Percentiles rank a stretch among this genome's conserved stretches.
Conservation (phyloP, 2,888 invertebrate genomes). For the Anodontia alba region DNA sequence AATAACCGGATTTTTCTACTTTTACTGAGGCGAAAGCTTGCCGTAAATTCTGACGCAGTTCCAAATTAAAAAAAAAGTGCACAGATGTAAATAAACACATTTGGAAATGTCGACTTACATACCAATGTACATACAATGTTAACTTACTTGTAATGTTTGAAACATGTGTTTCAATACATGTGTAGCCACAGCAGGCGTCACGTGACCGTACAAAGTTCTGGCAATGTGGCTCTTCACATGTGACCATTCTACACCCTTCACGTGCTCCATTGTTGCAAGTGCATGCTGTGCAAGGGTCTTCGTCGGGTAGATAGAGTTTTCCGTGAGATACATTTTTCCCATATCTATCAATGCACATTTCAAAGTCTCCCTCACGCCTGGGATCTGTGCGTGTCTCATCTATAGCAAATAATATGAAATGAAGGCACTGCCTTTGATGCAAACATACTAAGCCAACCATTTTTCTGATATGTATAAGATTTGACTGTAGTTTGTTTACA, state of each 20-base stretch:
- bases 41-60: too few relatives aligned
- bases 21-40: too few relatives aligned
- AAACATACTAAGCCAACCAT: too few relatives aligned
- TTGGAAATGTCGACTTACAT: too few relatives aligned
- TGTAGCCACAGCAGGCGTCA: slow-evolving; percentile 29
- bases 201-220: not conserved
- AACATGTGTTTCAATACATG: not conserved
- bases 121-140: too few relatives aligned
- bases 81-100: too few relatives aligned
- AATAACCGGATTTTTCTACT: too few relatives aligned
- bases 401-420: too few relatives aligned
- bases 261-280: slow-evolving; percentile 11
- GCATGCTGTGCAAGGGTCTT: slow-evolving; percentile 11
- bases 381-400: not conserved
- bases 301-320: not conserved
- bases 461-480: too few relatives aligned
- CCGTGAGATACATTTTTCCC: not conserved
- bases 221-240: slow-evolving; percentile 21
- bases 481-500: too few relatives aligned
- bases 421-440: too few relatives aligned
- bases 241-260: not conserved
- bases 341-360: not conserved
- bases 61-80: too few relatives aligned
- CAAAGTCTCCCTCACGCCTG: not conserved
- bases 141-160: not conserved